Percentiles rank a stretch among this genome's conserved stretches.
Evolutionary conservation across 53 echinoderm and acorn worm genomes (phyloP).

Genomic region (Temnopleurus reevesii): DNA sequence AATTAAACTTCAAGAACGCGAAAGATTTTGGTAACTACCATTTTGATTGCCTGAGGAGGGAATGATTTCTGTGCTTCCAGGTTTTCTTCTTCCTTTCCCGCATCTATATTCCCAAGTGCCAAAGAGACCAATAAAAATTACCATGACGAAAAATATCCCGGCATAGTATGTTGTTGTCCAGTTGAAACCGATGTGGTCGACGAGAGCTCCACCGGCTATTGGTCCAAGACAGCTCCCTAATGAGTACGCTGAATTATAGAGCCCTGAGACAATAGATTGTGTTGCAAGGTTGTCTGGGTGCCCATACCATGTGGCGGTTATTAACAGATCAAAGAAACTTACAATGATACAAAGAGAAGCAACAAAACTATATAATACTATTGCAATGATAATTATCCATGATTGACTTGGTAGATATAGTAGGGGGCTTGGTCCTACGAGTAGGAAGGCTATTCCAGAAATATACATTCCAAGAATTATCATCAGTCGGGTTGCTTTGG

Average conservation of each 20-base stretch:
- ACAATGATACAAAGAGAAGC: background rate
- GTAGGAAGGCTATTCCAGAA: background rate
- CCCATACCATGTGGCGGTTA: background rate
- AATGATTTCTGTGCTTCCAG: too few species aligned
- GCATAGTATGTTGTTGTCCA: constrained; percentile 56
- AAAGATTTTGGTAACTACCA: too few species aligned
- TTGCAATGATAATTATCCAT: background rate
- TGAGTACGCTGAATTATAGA: background rate
- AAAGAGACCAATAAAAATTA: constrained; percentile 54
- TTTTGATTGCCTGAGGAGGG: too few species aligned
- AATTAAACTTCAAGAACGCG: too few species aligned
- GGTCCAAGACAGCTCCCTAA: constrained; percentile 43
- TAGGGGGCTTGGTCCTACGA: constrained; percentile 1
- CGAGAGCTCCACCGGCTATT: constrained; percentile 52
- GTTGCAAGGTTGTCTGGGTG: background rate
- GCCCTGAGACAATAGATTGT: background rate
- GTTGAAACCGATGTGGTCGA: constrained; percentile 51
- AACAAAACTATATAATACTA: background rate
- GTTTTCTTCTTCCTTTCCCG: too few species aligned
- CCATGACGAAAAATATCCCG: background rate
- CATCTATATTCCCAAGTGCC: constrained; percentile 68
- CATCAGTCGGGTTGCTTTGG: background rate
- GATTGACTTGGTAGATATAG: background rate
- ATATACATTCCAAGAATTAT: background rate
- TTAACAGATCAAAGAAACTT: background rate